These are phyloP conservation scores for Lithobates pipiens DNA, from an alignment of 2,797 vertebrate species.

Conservation along the genomic window DNA sequence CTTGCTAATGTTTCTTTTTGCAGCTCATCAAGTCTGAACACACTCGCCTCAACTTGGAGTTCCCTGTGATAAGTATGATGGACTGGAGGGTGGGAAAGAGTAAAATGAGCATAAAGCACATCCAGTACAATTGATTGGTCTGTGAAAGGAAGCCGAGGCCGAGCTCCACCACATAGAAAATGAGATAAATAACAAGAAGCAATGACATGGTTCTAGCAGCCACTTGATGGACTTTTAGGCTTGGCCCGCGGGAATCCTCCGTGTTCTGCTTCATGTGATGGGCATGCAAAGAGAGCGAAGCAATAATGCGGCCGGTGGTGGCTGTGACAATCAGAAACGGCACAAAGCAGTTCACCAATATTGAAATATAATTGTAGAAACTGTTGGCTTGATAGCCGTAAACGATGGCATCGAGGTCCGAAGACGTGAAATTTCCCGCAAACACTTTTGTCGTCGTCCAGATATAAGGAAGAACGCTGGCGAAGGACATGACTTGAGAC, in stretches of 20 bases:
- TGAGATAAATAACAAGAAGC: conserved; percentile 46
- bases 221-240: conserved; percentile 16
- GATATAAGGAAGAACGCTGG: conserved; percentile 3
- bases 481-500: conserved; percentile 19
- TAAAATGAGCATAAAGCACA: not conserved
- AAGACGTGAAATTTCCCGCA: not conserved
- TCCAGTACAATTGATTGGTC: conserved; percentile 23
- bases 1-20: not conserved
- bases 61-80: conserved; percentile 26
- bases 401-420: not conserved
- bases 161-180: conserved; percentile 39
- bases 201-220: conserved; percentile 39
- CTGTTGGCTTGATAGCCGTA: not conserved
- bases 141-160: conserved; percentile 4
- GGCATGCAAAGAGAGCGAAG: conserved; percentile 18
- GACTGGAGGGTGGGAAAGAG: conserved; percentile 37
- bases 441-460: conserved; percentile 8
- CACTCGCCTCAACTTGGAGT: conserved; percentile 22
- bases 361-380: conserved; percentile 2
- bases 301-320: conserved; percentile 29
- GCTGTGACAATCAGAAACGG: conserved; percentile 37
- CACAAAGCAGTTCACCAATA: conserved; percentile 5
- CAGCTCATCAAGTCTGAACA: conserved; percentile 2
- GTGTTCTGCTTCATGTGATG: conserved; percentile 50
- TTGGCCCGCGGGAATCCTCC: conserved; percentile 8